phyloP scores from a whole-genome alignment of 2,888 invertebrate species.

The Candidula unifasciata region DNA sequence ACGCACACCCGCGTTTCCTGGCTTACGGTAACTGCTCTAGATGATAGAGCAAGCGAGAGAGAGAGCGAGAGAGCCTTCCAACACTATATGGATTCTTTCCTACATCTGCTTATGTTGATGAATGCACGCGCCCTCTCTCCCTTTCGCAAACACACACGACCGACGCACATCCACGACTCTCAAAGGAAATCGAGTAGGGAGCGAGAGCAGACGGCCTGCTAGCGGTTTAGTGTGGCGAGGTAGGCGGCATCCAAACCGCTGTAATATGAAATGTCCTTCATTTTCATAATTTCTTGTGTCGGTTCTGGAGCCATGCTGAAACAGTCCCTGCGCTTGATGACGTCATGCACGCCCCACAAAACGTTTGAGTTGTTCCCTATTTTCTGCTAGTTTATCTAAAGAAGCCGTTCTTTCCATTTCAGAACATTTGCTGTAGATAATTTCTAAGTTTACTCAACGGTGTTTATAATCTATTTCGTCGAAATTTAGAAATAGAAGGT shows the following conservation, averaged over 20 bases:
- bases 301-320: constrained; percentile 67
- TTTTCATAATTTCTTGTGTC: constrained; percentile 72
- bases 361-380: constrained; percentile 19
- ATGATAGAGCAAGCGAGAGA: background rate
- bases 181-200: constrained; percentile 38
- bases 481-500: too few species aligned
- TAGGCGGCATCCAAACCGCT: constrained; percentile 46
- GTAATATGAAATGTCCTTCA: constrained; percentile 60
- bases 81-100: constrained; percentile 10
- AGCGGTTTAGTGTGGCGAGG: constrained; percentile 41
- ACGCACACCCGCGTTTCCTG: background rate
- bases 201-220: constrained; percentile 37
- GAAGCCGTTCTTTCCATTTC: background rate
- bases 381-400: constrained; percentile 3
- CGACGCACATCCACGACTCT: constrained; percentile 21
- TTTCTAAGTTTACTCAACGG: too few species aligned
- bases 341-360: constrained; percentile 67
- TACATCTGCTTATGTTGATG: constrained; percentile 43
- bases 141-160: background rate
- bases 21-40: constrained; percentile 16
- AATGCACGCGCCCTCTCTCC: background rate
- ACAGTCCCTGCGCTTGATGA: constrained; percentile 71
- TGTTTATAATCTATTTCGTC: too few species aligned
- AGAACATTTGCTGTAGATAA: background rate
- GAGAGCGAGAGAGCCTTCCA: too few species aligned